Conservation (phyloP, 2,797 vertebrate species). For the Onychomys torridus region DNA sequence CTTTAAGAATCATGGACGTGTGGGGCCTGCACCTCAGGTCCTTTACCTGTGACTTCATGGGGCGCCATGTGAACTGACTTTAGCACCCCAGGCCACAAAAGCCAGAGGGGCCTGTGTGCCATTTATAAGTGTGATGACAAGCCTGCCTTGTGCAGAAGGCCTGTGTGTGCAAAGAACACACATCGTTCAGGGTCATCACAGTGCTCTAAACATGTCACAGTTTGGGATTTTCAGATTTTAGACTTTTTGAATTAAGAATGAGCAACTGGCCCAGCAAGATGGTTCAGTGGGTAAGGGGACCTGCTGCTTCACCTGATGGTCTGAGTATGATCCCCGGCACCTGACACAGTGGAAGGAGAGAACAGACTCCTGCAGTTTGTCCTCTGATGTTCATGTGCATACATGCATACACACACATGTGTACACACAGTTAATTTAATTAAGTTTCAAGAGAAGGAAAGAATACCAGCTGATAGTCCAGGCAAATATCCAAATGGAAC, state of each 20-base stretch:
- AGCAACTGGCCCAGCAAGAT: neutral
- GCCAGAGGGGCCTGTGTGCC: constrained; percentile 35
- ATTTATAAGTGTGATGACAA: neutral
- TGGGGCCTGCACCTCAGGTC: constrained; percentile 58
- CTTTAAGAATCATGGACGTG: constrained; percentile 69
- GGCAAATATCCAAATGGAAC: neutral
- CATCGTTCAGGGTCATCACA: too few relatives aligned
- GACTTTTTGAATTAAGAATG: neutral
- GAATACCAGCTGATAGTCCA: neutral
- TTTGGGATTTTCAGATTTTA: too few relatives aligned
- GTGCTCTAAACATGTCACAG: neutral
- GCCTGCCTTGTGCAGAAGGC: neutral
- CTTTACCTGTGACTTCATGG: neutral
- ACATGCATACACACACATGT: too few relatives aligned
- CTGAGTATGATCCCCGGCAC: neutral
- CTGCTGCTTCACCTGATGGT: neutral
- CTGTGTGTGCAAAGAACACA: too few relatives aligned
- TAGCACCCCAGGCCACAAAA: constrained; percentile 38
- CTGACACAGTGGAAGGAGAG: neutral
- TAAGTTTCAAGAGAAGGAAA: neutral
- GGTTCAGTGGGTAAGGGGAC: neutral
- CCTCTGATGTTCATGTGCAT: neutral
- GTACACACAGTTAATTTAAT: neutral
- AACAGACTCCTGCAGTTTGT: neutral
- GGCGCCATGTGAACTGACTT: neutral